Percentiles rank a stretch among this genome's conserved stretches.
Evolutionary conservation across 92 coral and sea anemone genomes (phyloP).

Genomic region (Porites rus): DNA sequence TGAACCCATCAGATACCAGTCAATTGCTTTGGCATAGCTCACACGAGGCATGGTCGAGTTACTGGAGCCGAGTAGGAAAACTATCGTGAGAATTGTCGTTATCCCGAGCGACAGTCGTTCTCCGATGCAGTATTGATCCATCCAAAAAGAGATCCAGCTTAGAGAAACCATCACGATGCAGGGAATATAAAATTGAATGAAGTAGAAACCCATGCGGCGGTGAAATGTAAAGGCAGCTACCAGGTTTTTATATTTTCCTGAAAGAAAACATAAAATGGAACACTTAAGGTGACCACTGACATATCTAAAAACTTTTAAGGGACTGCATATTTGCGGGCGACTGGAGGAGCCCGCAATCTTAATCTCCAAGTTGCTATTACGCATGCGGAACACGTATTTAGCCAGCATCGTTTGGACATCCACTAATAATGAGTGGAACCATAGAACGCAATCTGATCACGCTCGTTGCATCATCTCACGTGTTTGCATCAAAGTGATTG

Average conservation of each 20-base stretch:
- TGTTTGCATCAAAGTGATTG: no score
- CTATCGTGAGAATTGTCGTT: slow-evolving; percentile 97
- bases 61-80: slow-evolving; percentile 95
- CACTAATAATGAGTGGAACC: no score
- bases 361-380: no score
- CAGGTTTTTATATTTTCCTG: slow-evolving; percentile 89
- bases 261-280: neutral
- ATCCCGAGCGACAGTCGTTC: slow-evolving; percentile 97
- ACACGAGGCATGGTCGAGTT: slow-evolving; percentile 99
- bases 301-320: no score
- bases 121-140: slow-evolving; percentile 97
- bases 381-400: no score
- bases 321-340: no score
- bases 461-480: no score
- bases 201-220: slow-evolving; percentile 98
- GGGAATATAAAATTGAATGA: slow-evolving; percentile 95
- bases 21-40: slow-evolving; percentile 98
- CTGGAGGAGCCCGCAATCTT: no score
- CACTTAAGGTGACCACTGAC: neutral
- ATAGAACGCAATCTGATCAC: no score
- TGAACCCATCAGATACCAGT: slow-evolving; percentile 95
- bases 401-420: no score
- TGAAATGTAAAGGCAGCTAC: slow-evolving; percentile 87
- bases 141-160: slow-evolving; percentile 98
- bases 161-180: slow-evolving; percentile 91